Percentiles rank a stretch among this genome's conserved stretches.
Evolutionary conservation across 2,113 vertebrate species (phyloP).

Genomic region (Ivindomyrus marchei): DNA sequence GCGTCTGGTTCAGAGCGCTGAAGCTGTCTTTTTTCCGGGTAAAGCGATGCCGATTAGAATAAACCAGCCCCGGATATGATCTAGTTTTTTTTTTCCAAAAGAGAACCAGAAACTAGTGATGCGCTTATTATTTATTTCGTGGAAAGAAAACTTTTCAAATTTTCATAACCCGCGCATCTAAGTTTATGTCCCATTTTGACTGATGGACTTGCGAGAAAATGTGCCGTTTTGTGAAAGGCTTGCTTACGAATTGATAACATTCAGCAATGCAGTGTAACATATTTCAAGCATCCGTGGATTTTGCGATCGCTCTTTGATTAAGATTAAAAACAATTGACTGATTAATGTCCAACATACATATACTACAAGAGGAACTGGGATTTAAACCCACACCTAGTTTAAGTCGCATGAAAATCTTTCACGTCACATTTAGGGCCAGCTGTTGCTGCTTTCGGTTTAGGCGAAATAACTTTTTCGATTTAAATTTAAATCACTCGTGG

Average conservation of each 20-base stretch:
- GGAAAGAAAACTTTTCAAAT: not conserved
- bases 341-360: not conserved
- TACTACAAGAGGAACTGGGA: not conserved
- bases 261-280: not conserved
- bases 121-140: slow-evolving; percentile 1
- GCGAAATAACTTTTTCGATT: not conserved
- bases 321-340: not conserved
- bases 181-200: not conserved
- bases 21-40: slow-evolving; percentile 54
- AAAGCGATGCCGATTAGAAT: slow-evolving; percentile 55
- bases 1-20: slow-evolving; percentile 31
- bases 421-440: not conserved
- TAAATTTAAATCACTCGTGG: not conserved
- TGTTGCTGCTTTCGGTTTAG: not conserved
- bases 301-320: not conserved
- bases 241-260: not conserved
- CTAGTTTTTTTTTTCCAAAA: slow-evolving; percentile 36
- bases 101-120: slow-evolving; percentile 11
- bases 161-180: not conserved
- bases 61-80: slow-evolving; percentile 66
- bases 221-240: not conserved
- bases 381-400: not conserved
- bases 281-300: not conserved
- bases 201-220: not conserved
- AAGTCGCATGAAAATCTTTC: not conserved